These are phyloP conservation scores for Drosophila ananassae DNA, from an alignment of 1,140 invertebrate genomes.

Conservation along the genomic window DNA sequence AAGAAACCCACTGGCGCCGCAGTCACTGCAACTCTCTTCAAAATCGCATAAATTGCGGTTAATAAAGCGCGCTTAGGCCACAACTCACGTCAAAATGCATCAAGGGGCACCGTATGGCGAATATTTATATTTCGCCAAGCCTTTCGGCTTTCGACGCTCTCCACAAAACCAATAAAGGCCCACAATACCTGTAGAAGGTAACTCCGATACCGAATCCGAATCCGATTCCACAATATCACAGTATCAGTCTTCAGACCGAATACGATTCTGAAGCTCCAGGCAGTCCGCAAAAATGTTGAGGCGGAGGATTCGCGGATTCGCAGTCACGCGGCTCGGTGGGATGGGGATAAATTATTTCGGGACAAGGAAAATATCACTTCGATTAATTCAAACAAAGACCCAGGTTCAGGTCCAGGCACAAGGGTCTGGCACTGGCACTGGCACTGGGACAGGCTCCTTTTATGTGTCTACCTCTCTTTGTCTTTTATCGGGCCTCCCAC, in stretches of 20 bases:
- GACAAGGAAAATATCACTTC: slow-evolving; percentile 83
- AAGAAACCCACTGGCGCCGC: slow-evolving; percentile 37
- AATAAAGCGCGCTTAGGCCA: slow-evolving; percentile 81
- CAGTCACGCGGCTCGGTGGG: slow-evolving; percentile 22
- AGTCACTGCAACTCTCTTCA: slow-evolving; percentile 53
- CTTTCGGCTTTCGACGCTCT: slow-evolving; percentile 48
- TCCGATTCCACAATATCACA: too few species aligned
- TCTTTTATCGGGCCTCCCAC: slow-evolving; percentile 12
- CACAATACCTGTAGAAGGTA: neutral
- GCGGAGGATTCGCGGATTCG: neutral
- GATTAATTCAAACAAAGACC: slow-evolving; percentile 80
- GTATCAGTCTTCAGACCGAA: too few species aligned
- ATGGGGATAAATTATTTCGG: slow-evolving; percentile 76
- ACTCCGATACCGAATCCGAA: neutral
- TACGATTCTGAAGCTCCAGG: slow-evolving; percentile 30
- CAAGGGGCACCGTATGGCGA: slow-evolving; percentile 74
- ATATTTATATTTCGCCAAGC: slow-evolving; percentile 72
- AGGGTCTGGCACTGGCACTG: neutral
- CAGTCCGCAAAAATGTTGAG: slow-evolving; percentile 15
- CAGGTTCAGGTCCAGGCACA: slow-evolving; percentile 22
- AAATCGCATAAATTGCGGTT: slow-evolving; percentile 80
- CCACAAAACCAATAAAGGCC: slow-evolving; percentile 67
- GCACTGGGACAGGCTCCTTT: neutral
- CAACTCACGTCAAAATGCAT: slow-evolving; percentile 81
- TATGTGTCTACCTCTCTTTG: neutral